Percentiles rank a stretch among this genome's conserved stretches.
phyloP scores from a whole-genome alignment of 2,888 invertebrate species.

The Drosophila nigritarsus region DNA sequence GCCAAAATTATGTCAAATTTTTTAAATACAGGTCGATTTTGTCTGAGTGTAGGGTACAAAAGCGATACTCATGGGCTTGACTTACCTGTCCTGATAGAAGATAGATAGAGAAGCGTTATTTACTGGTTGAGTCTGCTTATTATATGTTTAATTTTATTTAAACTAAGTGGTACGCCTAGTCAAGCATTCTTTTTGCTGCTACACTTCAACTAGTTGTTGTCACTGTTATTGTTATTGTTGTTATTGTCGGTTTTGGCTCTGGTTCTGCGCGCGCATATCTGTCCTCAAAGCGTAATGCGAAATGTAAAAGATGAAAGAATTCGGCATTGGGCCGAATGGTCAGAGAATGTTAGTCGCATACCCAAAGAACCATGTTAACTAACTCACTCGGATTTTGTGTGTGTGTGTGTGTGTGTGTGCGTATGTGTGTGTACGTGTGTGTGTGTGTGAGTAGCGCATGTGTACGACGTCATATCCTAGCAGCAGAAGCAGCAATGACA shows the following conservation, averaged over 20 bases:
- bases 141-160: not conserved
- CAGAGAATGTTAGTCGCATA: conserved; percentile 28
- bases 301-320: conserved; percentile 54
- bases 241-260: conserved; percentile 41
- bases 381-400: conserved; percentile 14
- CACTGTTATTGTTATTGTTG: conserved; percentile 12
- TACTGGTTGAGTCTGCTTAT: not conserved
- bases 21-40: not conserved
- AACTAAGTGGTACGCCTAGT: not conserved
- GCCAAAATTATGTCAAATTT: too few species aligned
- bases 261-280: conserved; percentile 71
- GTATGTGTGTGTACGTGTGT: not conserved
- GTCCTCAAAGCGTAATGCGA: conserved; percentile 23
- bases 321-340: conserved; percentile 66
- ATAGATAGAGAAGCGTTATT: not conserved
- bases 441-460: conserved; percentile 64
- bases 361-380: conserved; percentile 26
- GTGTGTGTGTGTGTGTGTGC: not conserved
- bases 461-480: conserved; percentile 66
- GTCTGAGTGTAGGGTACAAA: not conserved
- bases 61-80: not conserved
- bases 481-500: conserved; percentile 12
- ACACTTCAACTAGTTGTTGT: conserved; percentile 15
- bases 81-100: not conserved
- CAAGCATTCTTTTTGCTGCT: not conserved